Evolutionary conservation across 2,888 invertebrate species (phyloP).

Genomic region (Carpatolechia fugitivella): DNA sequence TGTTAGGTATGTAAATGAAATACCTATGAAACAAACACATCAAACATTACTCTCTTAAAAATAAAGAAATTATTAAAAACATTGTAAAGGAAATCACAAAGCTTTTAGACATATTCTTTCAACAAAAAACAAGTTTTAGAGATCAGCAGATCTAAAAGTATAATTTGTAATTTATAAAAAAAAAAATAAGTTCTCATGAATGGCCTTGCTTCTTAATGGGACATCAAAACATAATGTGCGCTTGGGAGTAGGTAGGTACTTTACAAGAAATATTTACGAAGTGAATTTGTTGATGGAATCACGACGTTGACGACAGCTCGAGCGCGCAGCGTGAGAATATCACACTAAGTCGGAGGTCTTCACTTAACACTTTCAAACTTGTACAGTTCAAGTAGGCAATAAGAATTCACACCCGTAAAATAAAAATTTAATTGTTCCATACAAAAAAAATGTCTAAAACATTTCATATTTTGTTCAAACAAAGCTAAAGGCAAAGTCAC

Average conservation of each 20-base stretch:
- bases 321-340: slow-evolving; percentile 47
- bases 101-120: too few species aligned
- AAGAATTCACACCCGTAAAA: neutral
- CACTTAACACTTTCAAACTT: neutral
- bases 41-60: too few species aligned
- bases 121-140: too few species aligned
- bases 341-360: neutral
- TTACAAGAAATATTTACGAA: slow-evolving; percentile 18
- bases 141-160: too few species aligned
- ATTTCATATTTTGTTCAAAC: neutral
- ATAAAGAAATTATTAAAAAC: too few species aligned
- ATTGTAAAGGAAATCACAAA: too few species aligned
- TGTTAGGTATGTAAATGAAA: too few species aligned
- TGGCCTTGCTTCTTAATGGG: neutral
- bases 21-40: too few species aligned
- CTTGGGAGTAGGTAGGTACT: slow-evolving; percentile 9
- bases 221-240: slow-evolving; percentile 25
- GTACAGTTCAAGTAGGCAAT: neutral
- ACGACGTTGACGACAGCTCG: slow-evolving; percentile 44
- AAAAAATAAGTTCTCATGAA: neutral
- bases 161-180: neutral
- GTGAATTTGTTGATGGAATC: slow-evolving; percentile 40
- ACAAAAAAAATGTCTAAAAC: neutral
- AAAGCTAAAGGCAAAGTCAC: too few species aligned
- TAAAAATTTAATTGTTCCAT: neutral